Conservation (phyloP, 1,140 invertebrate genomes). For the Thaumetopoea pityocampa region DNA sequence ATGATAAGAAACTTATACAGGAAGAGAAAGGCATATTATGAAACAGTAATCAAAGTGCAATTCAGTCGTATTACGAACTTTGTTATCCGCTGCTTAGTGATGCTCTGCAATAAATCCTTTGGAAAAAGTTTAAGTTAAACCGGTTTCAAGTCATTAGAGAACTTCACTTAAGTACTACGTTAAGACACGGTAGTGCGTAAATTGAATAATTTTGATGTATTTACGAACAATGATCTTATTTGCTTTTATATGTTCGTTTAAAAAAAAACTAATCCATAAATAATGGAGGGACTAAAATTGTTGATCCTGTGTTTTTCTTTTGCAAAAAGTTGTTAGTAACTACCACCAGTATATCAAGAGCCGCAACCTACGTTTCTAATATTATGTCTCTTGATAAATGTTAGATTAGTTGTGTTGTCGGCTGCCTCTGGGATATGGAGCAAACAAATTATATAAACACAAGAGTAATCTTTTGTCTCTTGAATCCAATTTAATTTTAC, state of each 20-base stretch:
- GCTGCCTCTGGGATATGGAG: slow-evolving; percentile 13
- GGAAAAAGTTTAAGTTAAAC: not conserved
- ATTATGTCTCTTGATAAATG: slow-evolving; percentile 14
- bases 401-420: slow-evolving; percentile 18
- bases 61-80: slow-evolving; percentile 8
- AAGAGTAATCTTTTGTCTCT: slow-evolving; percentile 8
- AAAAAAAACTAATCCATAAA: no score
- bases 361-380: slow-evolving; percentile 4
- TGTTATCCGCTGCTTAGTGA: not conserved
- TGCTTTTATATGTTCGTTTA: no score
- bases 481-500: not conserved
- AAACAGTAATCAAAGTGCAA: slow-evolving; percentile 9
- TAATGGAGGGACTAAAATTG: no score
- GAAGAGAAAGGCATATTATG: no score
- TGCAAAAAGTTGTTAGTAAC: no score
- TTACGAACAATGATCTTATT: no score
- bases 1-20: no score
- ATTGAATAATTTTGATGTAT: no score
- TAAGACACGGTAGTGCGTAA: no score
- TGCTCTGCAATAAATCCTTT: no score
- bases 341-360: not conserved
- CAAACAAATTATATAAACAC: slow-evolving; percentile 25
- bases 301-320: no score
- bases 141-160: not conserved
- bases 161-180: no score